Evolutionary conservation across 2,113 vertebrate species (phyloP), one percentile per base, ranked within the genome.

Genomic region (Gnathonemus longibarbis): DNA sequence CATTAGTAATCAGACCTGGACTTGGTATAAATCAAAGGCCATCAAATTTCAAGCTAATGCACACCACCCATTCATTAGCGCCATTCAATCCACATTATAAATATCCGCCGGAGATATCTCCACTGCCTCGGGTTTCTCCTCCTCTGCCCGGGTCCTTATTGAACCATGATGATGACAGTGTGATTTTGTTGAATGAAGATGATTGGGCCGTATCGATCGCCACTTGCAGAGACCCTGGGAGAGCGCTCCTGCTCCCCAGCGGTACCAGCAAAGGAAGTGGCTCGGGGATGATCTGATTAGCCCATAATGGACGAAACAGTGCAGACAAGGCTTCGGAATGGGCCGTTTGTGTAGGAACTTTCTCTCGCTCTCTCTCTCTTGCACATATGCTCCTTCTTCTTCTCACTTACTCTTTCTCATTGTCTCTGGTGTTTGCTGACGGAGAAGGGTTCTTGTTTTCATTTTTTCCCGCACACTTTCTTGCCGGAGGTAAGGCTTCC

Each of bases 141-240:
- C 93, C 91, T 95, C 92, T 93, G 94, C 94, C 91, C 92, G 91
- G 94, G 93, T 92, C 94, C 94, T 96, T 96, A 96, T 93, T 94
- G 94, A 95, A 95, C 93, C 95, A 94, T 96, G 95, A 95, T 95
- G 92, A 96, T 95, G 94, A 93, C 94, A 95, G 92, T 92, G 94
- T 95, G 94, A 94, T 94, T 96, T 96, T 96, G 95, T 96, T 95
- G 94, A 96, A 95, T 96, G 84, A 87, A 92, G 93, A 88, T 93
- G 93, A 93, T 92, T 95, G 95, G 91, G 92, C 94, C 92, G 92
- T 95, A 96, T 90, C 95, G 96, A 96, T 96, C 95, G 95, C 91
- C 91, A 93, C 92, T 91, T 93, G 88, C 94, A 91, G 92, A 92
- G 91, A 90, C 77, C 87, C 87, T 80, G 83, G 83, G 93, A 96